Conservation (phyloP, 2,113 vertebrate genomes). For the Mus pahari region DNA sequence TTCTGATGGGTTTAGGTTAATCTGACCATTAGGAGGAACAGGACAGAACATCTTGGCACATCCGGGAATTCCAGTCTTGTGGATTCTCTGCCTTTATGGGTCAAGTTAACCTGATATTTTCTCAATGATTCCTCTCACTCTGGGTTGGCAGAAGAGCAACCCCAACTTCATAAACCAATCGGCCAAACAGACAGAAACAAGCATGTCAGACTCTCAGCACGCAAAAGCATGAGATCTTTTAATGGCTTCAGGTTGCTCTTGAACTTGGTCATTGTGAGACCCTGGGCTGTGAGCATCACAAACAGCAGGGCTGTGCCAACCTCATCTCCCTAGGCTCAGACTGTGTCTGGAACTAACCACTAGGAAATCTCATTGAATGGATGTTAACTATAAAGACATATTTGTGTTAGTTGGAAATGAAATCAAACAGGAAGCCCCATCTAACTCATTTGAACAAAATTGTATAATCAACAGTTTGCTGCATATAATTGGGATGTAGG, state of each 20-base stretch:
- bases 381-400: neutral
- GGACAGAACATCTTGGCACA: conserved; percentile 27
- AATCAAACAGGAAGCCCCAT: neutral
- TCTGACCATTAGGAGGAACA: conserved; percentile 40
- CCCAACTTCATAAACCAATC: conserved; percentile 6
- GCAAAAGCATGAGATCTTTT: neutral
- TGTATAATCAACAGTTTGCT: neutral
- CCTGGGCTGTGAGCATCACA: neutral
- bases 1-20: conserved; percentile 61
- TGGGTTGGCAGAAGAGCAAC: conserved; percentile 10
- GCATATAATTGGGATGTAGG: neutral
- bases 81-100: neutral
- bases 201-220: neutral
- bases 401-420: conserved; percentile 36
- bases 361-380: neutral
- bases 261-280: neutral
- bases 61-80: neutral
- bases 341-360: neutral
- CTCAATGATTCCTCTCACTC: conserved; percentile 57
- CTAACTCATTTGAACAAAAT: neutral
- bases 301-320: no score
- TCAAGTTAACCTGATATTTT: conserved; percentile 37
- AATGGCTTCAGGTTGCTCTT: neutral
- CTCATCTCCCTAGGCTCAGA: neutral
- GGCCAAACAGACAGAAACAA: conserved; percentile 26